These are phyloP conservation scores for Eriosoma lanigerum DNA, from an alignment of 1,140 invertebrate genomes.

Conservation along the genomic window DNA sequence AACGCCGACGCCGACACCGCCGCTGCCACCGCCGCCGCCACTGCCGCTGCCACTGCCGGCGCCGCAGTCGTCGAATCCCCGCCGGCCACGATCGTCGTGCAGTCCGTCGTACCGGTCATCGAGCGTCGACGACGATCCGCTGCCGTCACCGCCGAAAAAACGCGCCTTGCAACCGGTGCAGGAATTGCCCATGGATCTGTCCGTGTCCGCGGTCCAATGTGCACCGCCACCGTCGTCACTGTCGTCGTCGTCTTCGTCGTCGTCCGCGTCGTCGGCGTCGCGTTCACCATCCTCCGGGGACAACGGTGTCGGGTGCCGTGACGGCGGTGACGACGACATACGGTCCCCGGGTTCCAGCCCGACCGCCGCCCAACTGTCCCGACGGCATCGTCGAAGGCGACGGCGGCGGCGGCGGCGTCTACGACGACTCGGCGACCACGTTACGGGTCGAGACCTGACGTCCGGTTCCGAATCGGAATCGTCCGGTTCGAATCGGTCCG, in stretches of 20 bases:
- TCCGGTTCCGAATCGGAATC: background rate
- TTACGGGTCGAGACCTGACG: background rate
- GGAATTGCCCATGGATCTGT: conserved; percentile 54
- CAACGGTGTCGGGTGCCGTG: background rate
- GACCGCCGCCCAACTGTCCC: background rate
- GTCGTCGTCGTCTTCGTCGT: no score
- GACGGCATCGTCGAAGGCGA: background rate
- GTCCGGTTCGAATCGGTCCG: background rate
- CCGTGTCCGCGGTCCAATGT: conserved; percentile 29
- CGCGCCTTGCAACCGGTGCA: conserved; percentile 23
- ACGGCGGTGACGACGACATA: conserved; percentile 48
- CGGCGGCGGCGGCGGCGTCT: background rate
- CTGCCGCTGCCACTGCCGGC: background rate
- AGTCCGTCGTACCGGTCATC: conserved; percentile 17
- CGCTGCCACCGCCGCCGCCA: background rate
- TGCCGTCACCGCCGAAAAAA: background rate
- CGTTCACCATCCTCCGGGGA: background rate
- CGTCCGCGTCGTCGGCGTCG: background rate
- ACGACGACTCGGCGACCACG: background rate
- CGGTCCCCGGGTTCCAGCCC: background rate
- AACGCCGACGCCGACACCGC: background rate
- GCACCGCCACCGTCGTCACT: background rate
- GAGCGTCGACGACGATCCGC: background rate
- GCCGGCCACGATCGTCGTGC: no score
- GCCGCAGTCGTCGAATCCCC: background rate